Evolutionary conservation across 2,113 vertebrate genomes (phyloP).

Genomic region (Leiothrix lutea): DNA sequence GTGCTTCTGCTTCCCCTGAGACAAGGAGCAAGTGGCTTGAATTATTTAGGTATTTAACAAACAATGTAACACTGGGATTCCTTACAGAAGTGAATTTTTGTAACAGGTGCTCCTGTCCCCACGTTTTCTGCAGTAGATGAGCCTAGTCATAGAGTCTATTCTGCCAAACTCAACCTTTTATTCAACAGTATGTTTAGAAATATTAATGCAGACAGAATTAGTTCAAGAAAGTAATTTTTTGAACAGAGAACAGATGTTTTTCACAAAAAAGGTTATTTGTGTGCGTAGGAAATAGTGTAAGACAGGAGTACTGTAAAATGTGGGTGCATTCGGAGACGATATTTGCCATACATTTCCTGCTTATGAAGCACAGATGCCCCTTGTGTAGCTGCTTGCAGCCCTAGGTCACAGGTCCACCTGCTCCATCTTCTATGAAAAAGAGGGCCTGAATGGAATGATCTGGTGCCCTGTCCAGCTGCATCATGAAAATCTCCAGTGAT

Average conservation of each 20-base stretch:
- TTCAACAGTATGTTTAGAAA: not conserved
- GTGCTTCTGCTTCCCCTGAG: not conserved
- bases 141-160: not conserved
- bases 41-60: not conserved
- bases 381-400: not conserved
- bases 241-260: not conserved
- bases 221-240: not conserved
- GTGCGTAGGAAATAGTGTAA: not conserved
- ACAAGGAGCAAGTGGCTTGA: not conserved
- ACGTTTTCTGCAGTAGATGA: not conserved
- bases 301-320: not conserved
- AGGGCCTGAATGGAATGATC: not conserved
- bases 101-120: fast-evolving
- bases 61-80: not conserved
- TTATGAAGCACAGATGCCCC: fast-evolving
- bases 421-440: not conserved
- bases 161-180: not conserved
- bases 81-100: not conserved
- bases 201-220: not conserved
- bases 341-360: not conserved
- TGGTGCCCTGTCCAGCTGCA: fast-evolving
- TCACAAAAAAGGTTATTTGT: not conserved
- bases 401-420: not conserved
- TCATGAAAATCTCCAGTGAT: not conserved
- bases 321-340: not conserved